Percentiles rank a stretch among this genome's conserved stretches.
phyloP scores from a whole-genome alignment of 1,140 invertebrate species.

The Mamestra configurata region DNA sequence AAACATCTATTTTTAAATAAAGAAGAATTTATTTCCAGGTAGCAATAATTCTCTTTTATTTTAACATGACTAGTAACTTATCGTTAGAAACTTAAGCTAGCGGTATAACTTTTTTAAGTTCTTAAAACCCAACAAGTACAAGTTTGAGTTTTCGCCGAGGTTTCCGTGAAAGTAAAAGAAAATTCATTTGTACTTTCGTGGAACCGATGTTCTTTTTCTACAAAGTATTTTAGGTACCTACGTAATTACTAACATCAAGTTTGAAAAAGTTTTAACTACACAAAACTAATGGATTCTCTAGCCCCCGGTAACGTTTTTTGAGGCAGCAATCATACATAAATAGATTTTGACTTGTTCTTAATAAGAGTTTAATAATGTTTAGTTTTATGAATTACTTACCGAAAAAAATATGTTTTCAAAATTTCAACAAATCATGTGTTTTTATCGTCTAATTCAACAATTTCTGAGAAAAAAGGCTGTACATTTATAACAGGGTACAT shows the following conservation, averaged over 20 bases:
- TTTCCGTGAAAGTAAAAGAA: not conserved
- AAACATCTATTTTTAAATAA: too few species aligned
- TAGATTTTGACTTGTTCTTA: too few species aligned
- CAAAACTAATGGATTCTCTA: not conserved
- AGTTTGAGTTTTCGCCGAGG: conserved; percentile 2
- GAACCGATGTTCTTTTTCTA: not conserved
- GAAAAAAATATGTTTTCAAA: not conserved
- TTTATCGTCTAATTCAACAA: too few species aligned
- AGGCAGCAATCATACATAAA: not conserved
- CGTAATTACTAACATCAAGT: conserved; percentile 7
- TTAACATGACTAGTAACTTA: not conserved
- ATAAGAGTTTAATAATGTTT: too few species aligned
- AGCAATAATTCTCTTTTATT: not conserved
- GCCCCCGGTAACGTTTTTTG: not conserved
- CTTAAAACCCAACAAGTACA: not conserved
- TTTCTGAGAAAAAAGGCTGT: too few species aligned
- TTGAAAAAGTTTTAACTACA: not conserved
- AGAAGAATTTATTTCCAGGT: too few species aligned
- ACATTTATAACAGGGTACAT: too few species aligned
- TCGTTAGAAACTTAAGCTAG: not conserved
- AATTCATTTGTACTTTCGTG: conserved; percentile 13
- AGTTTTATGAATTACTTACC: too few species aligned
- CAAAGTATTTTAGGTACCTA: conserved; percentile 9
- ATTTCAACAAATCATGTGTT: too few species aligned
- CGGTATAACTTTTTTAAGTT: not conserved